Conservation (phyloP, 2,797 vertebrate species). For the Neoniphon sammara region DNA sequence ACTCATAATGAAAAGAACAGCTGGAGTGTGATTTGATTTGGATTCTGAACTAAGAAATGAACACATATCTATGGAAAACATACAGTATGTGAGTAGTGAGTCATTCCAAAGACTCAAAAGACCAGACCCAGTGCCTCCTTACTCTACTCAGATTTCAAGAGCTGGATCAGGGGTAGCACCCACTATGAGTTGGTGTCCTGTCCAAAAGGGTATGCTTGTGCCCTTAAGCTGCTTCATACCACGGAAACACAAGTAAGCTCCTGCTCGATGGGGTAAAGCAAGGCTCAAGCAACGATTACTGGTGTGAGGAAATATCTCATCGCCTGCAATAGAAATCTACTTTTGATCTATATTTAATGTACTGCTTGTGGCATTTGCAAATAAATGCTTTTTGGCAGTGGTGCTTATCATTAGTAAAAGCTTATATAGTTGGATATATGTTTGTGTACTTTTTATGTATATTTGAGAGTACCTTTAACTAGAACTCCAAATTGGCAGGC, state of each 20-base stretch:
- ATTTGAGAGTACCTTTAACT: neutral
- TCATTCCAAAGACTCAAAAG: constrained; percentile 30
- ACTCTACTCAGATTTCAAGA: constrained; percentile 13
- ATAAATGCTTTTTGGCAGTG: neutral
- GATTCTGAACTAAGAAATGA: constrained; percentile 59
- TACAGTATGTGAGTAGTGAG: constrained; percentile 80
- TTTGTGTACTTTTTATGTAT: neutral
- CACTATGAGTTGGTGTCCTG: neutral
- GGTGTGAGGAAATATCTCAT: neutral
- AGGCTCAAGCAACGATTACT: too few relatives aligned
- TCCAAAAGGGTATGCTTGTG: neutral
- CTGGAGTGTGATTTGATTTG: constrained; percentile 74
- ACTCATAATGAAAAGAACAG: constrained; percentile 83
- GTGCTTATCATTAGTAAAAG: neutral
- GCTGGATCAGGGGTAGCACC: neutral
- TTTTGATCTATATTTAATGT: neutral
- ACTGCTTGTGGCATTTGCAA: constrained; percentile 2
- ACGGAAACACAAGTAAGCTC: constrained; percentile 33
- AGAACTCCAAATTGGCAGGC: neutral
- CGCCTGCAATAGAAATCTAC: neutral
- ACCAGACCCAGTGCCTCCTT: neutral
- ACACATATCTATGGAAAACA: constrained; percentile 79
- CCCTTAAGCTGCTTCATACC: neutral
- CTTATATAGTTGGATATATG: neutral
- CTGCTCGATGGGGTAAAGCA: neutral